Base-by-base conservation (phyloP, 2,797 vertebrate species). In the Sebastes taczanowskii region DNA sequence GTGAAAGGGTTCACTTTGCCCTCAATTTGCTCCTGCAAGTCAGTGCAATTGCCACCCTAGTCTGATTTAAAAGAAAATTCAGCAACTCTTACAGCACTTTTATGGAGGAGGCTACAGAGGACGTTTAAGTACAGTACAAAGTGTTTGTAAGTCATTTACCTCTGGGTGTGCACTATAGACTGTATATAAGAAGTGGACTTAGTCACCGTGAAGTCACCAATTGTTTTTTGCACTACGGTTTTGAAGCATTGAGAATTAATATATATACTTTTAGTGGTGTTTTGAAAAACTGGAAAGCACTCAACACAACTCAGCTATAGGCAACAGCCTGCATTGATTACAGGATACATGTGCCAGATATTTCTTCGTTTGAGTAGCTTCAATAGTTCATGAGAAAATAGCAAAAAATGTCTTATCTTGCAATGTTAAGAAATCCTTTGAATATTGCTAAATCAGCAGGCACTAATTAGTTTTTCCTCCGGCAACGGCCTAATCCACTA, bases 361-460 rank as follows among this genome's bases (percentile, higher is more conserved):
- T 32, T 46, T 9, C 46, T 62, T 23, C 2, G 38, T 38, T 69
- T 1, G 62, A 71, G 59, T 42, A 38, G 2, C 20, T 23, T 10
- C 46, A 18, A 62, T 22, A 63, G 6, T 35, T 61, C 11, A 38
- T 52, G 7, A 55, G 7, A 77, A 70, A 78, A 32, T 29, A 14
- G 14, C 56, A 29, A 62, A 16, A 16, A 42, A 69, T 29, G 22
- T 7, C 16, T 16, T 30, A 69, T 67, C 42, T 72, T 70, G 58
- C 82, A 73, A 60, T 34, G n/a, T 74, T 58, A n/a, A 60, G 25
- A 78, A 72, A 74, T 73, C 30, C 63, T 77, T 77, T 76, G 30
- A 77, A 81, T 80, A 71, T 32, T 69, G 55, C 76, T 77, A 25
- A n/a, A 77, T 88, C 83, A 78, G 85, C 74, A 78, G 46, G 71